These are phyloP conservation scores for Lagocephalus sceleratus DNA, from an alignment of 2,797 vertebrate genomes.

Conservation along the genomic window DNA sequence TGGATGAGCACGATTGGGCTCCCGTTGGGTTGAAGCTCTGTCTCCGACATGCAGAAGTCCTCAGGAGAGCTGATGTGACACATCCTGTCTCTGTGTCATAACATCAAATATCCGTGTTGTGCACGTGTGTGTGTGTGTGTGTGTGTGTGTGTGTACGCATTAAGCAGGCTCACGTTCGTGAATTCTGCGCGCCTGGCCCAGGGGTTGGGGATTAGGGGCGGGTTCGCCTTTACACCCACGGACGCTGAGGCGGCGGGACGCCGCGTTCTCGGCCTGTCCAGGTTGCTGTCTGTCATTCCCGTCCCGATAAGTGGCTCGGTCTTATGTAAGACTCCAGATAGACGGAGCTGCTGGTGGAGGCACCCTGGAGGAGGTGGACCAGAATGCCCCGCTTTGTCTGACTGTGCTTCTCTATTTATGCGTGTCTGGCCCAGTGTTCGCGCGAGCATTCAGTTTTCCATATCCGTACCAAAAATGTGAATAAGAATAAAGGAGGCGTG, in stretches of 20 bases:
- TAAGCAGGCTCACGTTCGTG: neutral
- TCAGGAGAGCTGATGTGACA: neutral
- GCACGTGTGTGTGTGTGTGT: neutral
- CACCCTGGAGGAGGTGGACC: conserved; percentile 54
- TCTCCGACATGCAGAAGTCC: too few relatives aligned
- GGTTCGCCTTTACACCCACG: too few relatives aligned
- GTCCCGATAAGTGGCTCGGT: conserved; percentile 53
- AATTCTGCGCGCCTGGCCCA: neutral
- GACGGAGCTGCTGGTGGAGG: conserved; percentile 47
- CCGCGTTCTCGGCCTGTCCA: conserved; percentile 10
- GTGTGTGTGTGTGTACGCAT: neutral
- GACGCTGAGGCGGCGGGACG: too few relatives aligned
- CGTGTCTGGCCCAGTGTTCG: conserved; percentile 5
- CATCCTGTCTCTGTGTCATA: neutral
- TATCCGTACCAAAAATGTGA: conserved; percentile 23
- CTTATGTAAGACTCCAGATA: conserved; percentile 60
- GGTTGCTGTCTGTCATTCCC: conserved; percentile 27
- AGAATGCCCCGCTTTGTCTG: conserved; percentile 43
- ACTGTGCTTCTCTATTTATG: conserved; percentile 13
- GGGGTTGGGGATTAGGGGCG: neutral
- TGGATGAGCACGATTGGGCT: too few relatives aligned
- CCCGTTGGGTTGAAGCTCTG: too few relatives aligned
- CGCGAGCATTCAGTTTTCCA: conserved; percentile 18
- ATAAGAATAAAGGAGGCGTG: conserved; percentile 30
- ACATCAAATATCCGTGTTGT: neutral